phyloP scores from a whole-genome alignment of 2,113 vertebrate species.

The Dipodomys merriami region DNA sequence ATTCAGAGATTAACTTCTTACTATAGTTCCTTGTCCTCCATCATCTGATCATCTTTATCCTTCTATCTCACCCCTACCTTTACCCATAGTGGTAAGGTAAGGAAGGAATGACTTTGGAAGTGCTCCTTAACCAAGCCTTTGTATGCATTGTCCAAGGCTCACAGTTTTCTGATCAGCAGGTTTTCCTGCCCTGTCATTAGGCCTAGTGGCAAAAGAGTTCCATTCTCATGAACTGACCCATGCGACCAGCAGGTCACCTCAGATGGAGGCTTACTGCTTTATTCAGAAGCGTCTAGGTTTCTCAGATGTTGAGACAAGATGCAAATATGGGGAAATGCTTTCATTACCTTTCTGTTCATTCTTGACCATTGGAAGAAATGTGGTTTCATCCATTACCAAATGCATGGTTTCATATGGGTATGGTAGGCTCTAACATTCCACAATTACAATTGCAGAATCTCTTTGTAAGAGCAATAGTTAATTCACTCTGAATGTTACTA shows the following conservation, averaged over 20 bases:
- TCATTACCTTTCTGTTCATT: neutral
- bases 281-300: slow-evolving; percentile 55
- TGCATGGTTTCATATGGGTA: neutral
- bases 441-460: slow-evolving; percentile 21
- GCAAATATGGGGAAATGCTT: slow-evolving; percentile 47
- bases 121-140: slow-evolving; percentile 79
- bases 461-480: slow-evolving; percentile 72
- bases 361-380: slow-evolving; percentile 16
- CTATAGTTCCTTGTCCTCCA: slow-evolving; percentile 68
- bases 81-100: slow-evolving; percentile 42
- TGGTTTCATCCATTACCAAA: neutral
- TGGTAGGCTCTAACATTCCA: slow-evolving; percentile 42
- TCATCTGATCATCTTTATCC: slow-evolving; percentile 64
- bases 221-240: slow-evolving; percentile 80
- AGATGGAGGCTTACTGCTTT: slow-evolving; percentile 62
- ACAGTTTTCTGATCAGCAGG: slow-evolving; percentile 82
- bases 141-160: slow-evolving; percentile 72
- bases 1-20: slow-evolving; percentile 77
- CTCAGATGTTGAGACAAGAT: slow-evolving; percentile 67
- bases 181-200: slow-evolving; percentile 85
- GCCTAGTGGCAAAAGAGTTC: slow-evolving; percentile 76
- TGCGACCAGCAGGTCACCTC: slow-evolving; percentile 73
- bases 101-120: slow-evolving; percentile 74
- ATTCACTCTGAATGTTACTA: slow-evolving; percentile 72
- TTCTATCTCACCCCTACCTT: slow-evolving; percentile 51